phyloP scores from a whole-genome alignment of 2,888 invertebrate species.

The Alcis repandata region DNA sequence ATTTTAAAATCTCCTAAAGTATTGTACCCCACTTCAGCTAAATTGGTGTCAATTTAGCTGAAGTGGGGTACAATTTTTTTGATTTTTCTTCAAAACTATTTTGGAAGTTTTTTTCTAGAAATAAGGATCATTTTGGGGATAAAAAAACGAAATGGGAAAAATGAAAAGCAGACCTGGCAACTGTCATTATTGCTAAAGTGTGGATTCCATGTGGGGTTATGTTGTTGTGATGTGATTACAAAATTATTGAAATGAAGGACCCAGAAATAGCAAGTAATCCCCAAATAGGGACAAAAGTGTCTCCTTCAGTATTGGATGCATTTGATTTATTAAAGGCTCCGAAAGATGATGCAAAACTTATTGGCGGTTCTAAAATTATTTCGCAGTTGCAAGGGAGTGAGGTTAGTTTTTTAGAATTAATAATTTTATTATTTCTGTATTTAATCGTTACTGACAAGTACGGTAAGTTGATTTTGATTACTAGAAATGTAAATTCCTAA shows the following conservation, averaged over 20 bases:
- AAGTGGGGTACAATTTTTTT: too few relatives aligned
- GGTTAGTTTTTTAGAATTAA: slow-evolving; percentile 64
- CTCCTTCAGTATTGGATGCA: slow-evolving; percentile 75
- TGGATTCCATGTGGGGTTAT: slow-evolving; percentile 58
- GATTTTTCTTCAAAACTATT: too few relatives aligned
- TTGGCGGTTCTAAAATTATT: slow-evolving; percentile 78
- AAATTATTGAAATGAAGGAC: slow-evolving; percentile 67
- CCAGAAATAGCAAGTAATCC: slow-evolving; percentile 54
- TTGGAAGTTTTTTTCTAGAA: too few relatives aligned
- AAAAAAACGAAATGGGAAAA: too few relatives aligned
- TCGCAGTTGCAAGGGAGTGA: slow-evolving; percentile 70
- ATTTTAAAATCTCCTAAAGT: too few relatives aligned
- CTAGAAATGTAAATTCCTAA: background rate
- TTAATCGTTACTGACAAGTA: too few relatives aligned
- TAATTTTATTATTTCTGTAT: background rate
- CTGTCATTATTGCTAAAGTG: background rate
- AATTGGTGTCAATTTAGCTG: too few relatives aligned
- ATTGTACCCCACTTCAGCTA: too few relatives aligned
- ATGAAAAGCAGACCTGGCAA: too few relatives aligned
- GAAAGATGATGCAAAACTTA: slow-evolving; percentile 73
- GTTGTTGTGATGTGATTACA: slow-evolving; percentile 40
- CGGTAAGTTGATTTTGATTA: background rate
- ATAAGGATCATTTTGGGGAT: too few relatives aligned
- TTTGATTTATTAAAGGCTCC: slow-evolving; percentile 74
- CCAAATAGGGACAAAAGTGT: slow-evolving; percentile 61